Evolutionary conservation across 2,797 vertebrate species (phyloP), one percentile per base, ranked within the genome.

Genomic region (Discoglossus pictus): DNA sequence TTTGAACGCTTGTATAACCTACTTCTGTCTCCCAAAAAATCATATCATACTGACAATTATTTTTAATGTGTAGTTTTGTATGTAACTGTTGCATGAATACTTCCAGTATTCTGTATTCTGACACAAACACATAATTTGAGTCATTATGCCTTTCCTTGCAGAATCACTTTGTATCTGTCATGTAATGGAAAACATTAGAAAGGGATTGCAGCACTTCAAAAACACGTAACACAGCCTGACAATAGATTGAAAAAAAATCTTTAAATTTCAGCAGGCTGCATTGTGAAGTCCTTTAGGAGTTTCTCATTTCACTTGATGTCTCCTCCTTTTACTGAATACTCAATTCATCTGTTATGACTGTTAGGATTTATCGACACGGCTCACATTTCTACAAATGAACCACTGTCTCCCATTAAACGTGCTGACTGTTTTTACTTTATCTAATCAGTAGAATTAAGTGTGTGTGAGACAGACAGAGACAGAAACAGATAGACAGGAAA

Each of bases 341-440:
- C 52, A 58, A 13, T 71, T 71, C 68, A 71, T 64, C 52, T 71
- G 68, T 71, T 71, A 63, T 63, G 60, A 58, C 68, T 64, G 60
- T 70, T 70, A 58, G 38, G 36, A 64, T 56, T 70, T 64, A 71
- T 71, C 38, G 68, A 71, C 53, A 43, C 13, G 16, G 61, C 47
- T 71, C 68, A 51, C 40, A 15, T 71, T 71, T 64, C 68, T 71
- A 71, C 61, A 71, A 71, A 71, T 71, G 68, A 71, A 71, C 61
- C 61, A 11, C 43, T 71, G 68, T 71, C 68, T 71, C 53, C 61
- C 36, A 58, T 71, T 64, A 51, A 58, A 64, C 53, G 31, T 64
- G 59, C 59, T 68, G 59, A 63, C 59, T 70, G 67, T 63, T 70
- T 70, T 53, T 43, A 63, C 60, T 64, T 63, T 16, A 35, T 43